Percentiles rank a stretch among this genome's conserved stretches.
These are phyloP conservation scores for Argya squamiceps DNA, from an alignment of 2,797 vertebrate genomes.

Conservation along the genomic window DNA sequence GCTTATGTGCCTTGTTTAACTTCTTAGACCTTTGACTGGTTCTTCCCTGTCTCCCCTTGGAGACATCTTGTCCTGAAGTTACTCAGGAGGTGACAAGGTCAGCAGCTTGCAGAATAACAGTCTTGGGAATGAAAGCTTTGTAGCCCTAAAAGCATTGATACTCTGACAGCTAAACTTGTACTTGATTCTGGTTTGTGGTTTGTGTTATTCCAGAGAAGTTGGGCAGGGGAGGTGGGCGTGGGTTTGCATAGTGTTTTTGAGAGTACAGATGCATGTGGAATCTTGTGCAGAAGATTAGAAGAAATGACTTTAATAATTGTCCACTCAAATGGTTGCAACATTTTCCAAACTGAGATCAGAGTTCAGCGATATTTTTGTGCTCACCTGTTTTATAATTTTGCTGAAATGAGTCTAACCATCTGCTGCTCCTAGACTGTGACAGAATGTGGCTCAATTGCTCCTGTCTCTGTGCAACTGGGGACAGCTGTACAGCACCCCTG, in stretches of 20 bases:
- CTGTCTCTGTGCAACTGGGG: background rate
- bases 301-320: background rate
- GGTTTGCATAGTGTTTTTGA: background rate
- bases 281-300: background rate
- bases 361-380: background rate
- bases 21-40: background rate
- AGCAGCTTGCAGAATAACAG: background rate
- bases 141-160: background rate
- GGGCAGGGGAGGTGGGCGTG: background rate
- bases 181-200: background rate
- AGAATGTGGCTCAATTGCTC: background rate
- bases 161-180: background rate
- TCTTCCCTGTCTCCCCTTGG: background rate
- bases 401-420: background rate
- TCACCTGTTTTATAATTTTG: background rate
- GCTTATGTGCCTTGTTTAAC: background rate
- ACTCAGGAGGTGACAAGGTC: background rate
- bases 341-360: slow-evolving; percentile 1
- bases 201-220: background rate
- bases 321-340: background rate
- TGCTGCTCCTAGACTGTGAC: background rate
- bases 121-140: background rate
- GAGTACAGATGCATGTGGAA: background rate
- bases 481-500: background rate
- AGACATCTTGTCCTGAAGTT: background rate